Evolutionary conservation across 2,113 vertebrate species (phyloP), one percentile per base, ranked within the genome.

Genomic region (Lipophrys pholis): DNA sequence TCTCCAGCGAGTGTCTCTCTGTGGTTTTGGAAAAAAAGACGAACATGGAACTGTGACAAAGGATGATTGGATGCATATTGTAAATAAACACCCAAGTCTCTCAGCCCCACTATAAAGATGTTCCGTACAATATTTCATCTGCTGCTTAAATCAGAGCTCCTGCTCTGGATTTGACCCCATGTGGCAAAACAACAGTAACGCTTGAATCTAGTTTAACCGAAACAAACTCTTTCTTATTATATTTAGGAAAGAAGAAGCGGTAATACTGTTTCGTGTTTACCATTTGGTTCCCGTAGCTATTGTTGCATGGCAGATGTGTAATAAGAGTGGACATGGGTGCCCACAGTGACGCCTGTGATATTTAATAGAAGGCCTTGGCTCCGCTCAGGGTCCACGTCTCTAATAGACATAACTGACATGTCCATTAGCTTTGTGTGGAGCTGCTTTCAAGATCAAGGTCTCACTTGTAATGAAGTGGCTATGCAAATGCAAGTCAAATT

Each of bases 381-480:
- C 49, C 69, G 84, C 64, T 72, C 66, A 73, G 73, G 59, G 77
- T 75, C 72, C 79, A 69, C 21, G 21, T 81, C 85, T 74, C 76
- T 70, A 75, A 81, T 65, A 81, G 74, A 79, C 74, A 71, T 74
- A 80, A 82, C 76, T 86, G 81, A 88, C 87, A 75, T 85, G 84
- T 89, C 85, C 88, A 86, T 90, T 87, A 87, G 87, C 87, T 91
- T 90, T 91, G 83, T 89, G 21, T 69, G 63, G 62, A 69, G 60
- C 72, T 72, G 76, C 90, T 91, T 91, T 91, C 81, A 91, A 91
- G 86, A 93, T 92, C 88, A 91, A 89, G 88, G 89, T 90, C 86
- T 91, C 86, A 87, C 87, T 92, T 85, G 73, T 87, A 77, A 91
- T 93, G 83, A 90, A 92, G 90, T 87, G 87, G 70, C 82, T 85